phyloP scores from a whole-genome alignment of 53 echinoderm and acorn worm species.

The Astropecten irregularis region DNA sequence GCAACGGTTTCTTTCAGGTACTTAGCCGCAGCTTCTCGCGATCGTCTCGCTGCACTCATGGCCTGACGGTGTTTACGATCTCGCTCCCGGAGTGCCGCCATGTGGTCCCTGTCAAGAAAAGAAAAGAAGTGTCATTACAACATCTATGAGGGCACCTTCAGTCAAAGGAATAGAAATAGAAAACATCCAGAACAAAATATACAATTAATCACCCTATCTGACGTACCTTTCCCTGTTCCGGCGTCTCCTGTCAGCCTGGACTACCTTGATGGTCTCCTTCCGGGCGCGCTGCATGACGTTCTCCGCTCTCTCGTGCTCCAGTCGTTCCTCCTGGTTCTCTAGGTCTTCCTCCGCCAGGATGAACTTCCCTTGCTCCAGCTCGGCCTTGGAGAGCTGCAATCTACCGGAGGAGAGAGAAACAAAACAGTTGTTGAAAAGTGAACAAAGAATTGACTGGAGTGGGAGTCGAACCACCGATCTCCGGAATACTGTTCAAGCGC shows the following conservation, averaged over 20 bases:
- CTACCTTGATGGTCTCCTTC: slow-evolving; percentile 76
- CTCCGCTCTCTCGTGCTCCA: slow-evolving; percentile 74
- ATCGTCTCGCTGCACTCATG: slow-evolving; percentile 83
- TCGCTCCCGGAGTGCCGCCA: slow-evolving; percentile 86
- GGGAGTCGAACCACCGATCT: no score
- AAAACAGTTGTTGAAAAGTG: no score
- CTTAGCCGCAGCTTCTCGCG: slow-evolving; percentile 79
- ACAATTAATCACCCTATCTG: no score
- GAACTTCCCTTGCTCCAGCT: slow-evolving; percentile 85
- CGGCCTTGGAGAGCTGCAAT: slow-evolving; percentile 77
- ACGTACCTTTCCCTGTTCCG: slow-evolving; percentile 82
- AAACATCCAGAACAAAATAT: no score
- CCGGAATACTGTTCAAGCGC: background rate
- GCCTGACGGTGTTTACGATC: slow-evolving; percentile 89
- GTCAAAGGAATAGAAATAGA: no score
- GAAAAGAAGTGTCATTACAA: background rate
- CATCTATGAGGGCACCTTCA: no score
- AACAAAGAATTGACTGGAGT: no score
- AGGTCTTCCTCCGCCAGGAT: slow-evolving; percentile 87
- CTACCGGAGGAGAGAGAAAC: slow-evolving; percentile 26
- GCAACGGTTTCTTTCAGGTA: slow-evolving; percentile 89
- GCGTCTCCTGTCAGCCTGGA: slow-evolving; percentile 73
- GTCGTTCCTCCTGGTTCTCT: slow-evolving; percentile 69
- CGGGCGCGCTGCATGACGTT: slow-evolving; percentile 74
- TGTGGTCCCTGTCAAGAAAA: slow-evolving; percentile 75